Evolutionary conservation across 2,888 invertebrate genomes (phyloP), one percentile per base, ranked within the genome.

Genomic region (Lithophane socia): DNA sequence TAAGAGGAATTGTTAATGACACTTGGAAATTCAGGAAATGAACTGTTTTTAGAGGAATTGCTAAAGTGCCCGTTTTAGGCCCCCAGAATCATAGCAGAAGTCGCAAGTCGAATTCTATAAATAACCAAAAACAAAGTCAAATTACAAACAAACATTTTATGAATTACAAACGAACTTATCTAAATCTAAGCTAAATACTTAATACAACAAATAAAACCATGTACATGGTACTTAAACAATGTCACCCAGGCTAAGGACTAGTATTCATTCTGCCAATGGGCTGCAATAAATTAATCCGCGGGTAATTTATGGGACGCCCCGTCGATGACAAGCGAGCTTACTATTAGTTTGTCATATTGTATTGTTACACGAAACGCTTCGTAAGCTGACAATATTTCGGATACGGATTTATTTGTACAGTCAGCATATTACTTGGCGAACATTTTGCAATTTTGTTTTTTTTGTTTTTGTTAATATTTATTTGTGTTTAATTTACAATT

Each of bases 281-380:
- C n/a, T 60, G 80, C 65, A 80, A 88, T 88, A 87, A 87, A 88
- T 88, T 87, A 81, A 78, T 80, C 82, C 65, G 47, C 66, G 29
- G 60, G 71, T 76, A 79, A 85, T 85, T 63, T 77, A 86, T 79
- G 69, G 77, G 77, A 72, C 82, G 63, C 75, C 76, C 78, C 87
- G 77, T 21, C 65, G 83, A 68, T 74, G 83, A 76, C 83, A 82
- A 74, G 60, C 69, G 42, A 68, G 72, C 83, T 74, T 24, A 72
- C 70, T 79, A 86, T 82, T 83, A 83, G 61, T 77, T 64, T 61
- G 77, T 77, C 73, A 86, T 71, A 71, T 86, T 65, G 73, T 86
- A 83, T 83, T 86, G 78, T 86, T 61, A 71, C 66, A 67, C 63
- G 66, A 82, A 85, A 73, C 71, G 85, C 76, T 70, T 69, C 61